phyloP scores from a whole-genome alignment of 2,888 invertebrate species.

The Prenolepis imparis region DNA sequence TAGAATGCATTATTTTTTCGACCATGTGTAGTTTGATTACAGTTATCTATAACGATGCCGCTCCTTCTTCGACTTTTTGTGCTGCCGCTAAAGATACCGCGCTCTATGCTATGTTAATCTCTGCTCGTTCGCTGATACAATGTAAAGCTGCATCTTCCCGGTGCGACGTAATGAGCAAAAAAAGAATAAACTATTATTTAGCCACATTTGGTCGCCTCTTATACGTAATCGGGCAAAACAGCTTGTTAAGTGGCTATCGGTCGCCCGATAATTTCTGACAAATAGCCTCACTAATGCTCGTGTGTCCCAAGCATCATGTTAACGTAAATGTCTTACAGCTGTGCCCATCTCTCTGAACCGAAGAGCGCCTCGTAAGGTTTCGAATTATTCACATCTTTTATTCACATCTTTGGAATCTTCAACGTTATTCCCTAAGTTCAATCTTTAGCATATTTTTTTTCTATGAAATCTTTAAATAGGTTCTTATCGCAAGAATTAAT shows the following conservation, averaged over 20 bases:
- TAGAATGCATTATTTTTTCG: conserved; percentile 47
- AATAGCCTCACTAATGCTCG: conserved; percentile 59
- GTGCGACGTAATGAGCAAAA: no score
- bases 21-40: conserved; percentile 6
- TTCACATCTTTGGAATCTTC: not conserved
- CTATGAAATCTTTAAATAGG: not conserved
- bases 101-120: conserved; percentile 41
- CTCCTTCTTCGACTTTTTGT: conserved; percentile 35
- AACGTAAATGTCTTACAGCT: conserved; percentile 65
- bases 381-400: not conserved
- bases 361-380: not conserved
- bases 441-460: not conserved
- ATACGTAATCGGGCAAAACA: conserved; percentile 49
- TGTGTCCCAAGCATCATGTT: conserved; percentile 47
- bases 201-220: conserved; percentile 27
- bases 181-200: conserved; percentile 53
- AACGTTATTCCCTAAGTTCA: not conserved
- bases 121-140: conserved; percentile 10
- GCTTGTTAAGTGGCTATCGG: conserved; percentile 72
- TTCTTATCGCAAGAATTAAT: not conserved
- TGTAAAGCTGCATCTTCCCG: conserved; percentile 4
- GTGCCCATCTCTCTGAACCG: conserved; percentile 40
- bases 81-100: conserved; percentile 35
- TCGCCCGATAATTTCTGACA: conserved; percentile 66
- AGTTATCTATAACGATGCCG: conserved; percentile 44